Evolutionary conservation across 2,797 vertebrate species (phyloP).

Genomic region (Meriones psammophilus): DNA sequence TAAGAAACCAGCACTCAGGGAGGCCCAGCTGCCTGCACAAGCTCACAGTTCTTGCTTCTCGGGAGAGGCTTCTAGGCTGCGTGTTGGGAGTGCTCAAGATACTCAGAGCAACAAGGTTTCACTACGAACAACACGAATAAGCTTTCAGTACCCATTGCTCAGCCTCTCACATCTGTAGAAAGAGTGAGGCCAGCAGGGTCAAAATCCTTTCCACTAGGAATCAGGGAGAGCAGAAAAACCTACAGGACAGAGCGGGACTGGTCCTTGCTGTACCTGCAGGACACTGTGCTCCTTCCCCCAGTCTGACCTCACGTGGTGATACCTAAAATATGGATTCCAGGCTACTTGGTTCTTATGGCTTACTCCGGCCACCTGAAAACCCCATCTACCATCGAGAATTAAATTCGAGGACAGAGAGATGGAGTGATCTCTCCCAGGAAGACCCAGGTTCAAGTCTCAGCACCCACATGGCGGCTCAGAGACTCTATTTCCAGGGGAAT

Average conservation of each 20-base stretch:
- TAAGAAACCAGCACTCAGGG: neutral
- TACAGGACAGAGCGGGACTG: no score
- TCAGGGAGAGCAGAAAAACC: neutral
- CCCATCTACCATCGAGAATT: neutral
- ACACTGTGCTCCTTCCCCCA: neutral
- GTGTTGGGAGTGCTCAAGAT: neutral
- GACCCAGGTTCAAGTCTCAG: neutral
- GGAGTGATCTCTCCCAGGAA: neutral
- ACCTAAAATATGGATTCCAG: neutral
- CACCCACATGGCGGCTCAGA: neutral
- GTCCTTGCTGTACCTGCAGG: neutral
- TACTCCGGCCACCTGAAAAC: conserved; percentile 28
- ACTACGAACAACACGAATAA: no score
- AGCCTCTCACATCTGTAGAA: neutral
- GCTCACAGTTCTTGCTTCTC: neutral
- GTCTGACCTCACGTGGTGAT: neutral
- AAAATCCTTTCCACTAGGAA: neutral
- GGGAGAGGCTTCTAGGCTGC: conserved; percentile 47
- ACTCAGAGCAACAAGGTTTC: conserved; percentile 6
- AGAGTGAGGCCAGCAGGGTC: neutral
- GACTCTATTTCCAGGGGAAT: neutral
- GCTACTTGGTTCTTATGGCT: neutral
- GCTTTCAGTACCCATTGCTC: neutral
- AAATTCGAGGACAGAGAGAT: neutral
- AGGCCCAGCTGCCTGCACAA: neutral